Percentiles rank a stretch among this genome's conserved stretches.
Conservation (phyloP, 2,113 vertebrate genomes). For the Alaudala cheleensis region DNA sequence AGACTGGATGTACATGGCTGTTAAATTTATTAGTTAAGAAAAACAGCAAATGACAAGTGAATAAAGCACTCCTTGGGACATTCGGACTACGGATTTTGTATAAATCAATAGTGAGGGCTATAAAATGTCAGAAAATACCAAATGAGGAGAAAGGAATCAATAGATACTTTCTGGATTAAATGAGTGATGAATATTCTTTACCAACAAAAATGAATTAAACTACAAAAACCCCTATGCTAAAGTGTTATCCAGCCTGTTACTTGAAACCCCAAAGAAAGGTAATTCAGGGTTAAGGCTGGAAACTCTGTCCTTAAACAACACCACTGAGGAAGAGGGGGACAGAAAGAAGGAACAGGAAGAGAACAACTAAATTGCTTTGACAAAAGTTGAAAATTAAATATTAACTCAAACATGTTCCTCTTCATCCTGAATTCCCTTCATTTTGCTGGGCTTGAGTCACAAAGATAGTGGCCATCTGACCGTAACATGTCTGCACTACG, state of each 20-base stretch:
- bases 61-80: conserved; percentile 81
- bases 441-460: neutral
- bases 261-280: conserved; percentile 21
- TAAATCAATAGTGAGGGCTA: conserved; percentile 87
- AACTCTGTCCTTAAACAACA: neutral
- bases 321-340: neutral
- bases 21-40: conserved; percentile 84
- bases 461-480: neutral
- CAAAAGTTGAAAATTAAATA: conserved; percentile 34
- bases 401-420: conserved; percentile 6
- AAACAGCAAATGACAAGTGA: conserved; percentile 90
- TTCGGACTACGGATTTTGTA: conserved; percentile 84
- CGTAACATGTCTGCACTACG: neutral
- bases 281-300: conserved; percentile 47
- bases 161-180: conserved; percentile 84
- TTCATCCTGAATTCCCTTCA: conserved; percentile 12
- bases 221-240: conserved; percentile 42
- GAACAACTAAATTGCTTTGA: conserved; percentile 11
- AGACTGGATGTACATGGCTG: conserved; percentile 23
- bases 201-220: conserved; percentile 87
- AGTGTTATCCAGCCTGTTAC: conserved; percentile 41
- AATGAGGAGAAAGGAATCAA: conserved; percentile 86
- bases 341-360: neutral
- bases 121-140: conserved; percentile 94
- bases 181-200: conserved; percentile 88